phyloP scores from a whole-genome alignment of 2,888 invertebrate species.

The Anthophora plumipes region DNA sequence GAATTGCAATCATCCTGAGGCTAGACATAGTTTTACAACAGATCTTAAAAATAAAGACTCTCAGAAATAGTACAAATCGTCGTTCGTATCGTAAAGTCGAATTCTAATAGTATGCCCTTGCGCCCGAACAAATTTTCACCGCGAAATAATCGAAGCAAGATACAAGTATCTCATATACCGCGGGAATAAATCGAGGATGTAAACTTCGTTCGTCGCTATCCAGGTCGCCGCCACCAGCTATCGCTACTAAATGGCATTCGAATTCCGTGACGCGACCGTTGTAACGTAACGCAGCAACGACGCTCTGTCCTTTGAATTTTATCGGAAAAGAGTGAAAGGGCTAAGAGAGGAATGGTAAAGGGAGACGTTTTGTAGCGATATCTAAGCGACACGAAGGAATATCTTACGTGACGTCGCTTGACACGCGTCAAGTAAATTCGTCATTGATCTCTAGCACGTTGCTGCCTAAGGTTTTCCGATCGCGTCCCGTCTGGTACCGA shows the following conservation, averaged over 20 bases:
- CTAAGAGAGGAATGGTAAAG: no score
- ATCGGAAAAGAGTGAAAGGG: neutral
- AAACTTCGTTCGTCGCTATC: neutral
- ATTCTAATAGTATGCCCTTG: no score
- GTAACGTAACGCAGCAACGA: neutral
- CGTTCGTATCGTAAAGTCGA: no score
- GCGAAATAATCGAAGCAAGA: no score
- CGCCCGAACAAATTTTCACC: no score
- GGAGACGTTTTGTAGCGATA: slow-evolving; percentile 35
- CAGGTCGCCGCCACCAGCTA: neutral
- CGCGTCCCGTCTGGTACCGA: slow-evolving; percentile 34
- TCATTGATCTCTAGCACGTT: slow-evolving; percentile 58
- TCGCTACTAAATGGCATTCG: slow-evolving; percentile 12
- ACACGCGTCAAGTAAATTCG: slow-evolving; percentile 58
- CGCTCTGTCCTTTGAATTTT: slow-evolving; percentile 38
- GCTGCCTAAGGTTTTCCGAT: slow-evolving; percentile 56
- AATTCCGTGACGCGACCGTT: slow-evolving; percentile 19
- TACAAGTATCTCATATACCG: neutral
- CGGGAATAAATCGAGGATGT: neutral
- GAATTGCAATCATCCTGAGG: no score
- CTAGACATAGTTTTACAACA: no score
- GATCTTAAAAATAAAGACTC: no score
- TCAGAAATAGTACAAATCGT: no score
- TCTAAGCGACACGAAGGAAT: slow-evolving; percentile 20
- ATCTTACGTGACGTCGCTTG: slow-evolving; percentile 31